phyloP scores from a whole-genome alignment of 2,113 vertebrate genomes.

The Cettia cetti region DNA sequence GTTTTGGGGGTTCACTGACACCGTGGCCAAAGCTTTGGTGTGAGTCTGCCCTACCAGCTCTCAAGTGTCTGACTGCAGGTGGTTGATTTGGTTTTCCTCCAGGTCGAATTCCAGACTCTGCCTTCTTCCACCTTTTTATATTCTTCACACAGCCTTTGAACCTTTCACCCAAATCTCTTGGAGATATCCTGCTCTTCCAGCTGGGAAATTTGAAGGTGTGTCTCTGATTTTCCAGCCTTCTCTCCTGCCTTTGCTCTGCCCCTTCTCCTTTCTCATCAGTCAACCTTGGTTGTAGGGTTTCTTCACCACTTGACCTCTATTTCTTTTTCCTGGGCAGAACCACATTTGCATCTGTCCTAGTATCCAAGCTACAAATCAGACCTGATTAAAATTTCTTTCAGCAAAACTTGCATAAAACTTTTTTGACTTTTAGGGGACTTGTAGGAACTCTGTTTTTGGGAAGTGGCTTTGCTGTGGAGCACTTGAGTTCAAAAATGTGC shows the following conservation, averaged over 20 bases:
- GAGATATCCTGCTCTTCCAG: background rate
- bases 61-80: background rate
- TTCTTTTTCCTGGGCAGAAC: background rate
- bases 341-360: background rate
- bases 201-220: background rate
- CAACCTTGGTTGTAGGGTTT: background rate
- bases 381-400: background rate
- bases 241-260: background rate
- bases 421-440: background rate
- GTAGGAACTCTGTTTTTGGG: background rate
- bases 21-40: background rate
- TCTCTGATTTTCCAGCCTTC: background rate
- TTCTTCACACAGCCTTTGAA: background rate
- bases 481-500: background rate
- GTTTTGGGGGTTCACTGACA: background rate
- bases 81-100: background rate
- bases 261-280: background rate
- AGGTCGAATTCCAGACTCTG: background rate
- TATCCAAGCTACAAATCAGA: background rate
- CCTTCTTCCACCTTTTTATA: background rate
- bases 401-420: background rate
- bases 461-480: background rate
- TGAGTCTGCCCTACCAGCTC: fast-evolving
- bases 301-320: background rate
- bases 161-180: background rate